Conservation (phyloP, 2,888 invertebrate genomes). For the Drosophila atripex region DNA sequence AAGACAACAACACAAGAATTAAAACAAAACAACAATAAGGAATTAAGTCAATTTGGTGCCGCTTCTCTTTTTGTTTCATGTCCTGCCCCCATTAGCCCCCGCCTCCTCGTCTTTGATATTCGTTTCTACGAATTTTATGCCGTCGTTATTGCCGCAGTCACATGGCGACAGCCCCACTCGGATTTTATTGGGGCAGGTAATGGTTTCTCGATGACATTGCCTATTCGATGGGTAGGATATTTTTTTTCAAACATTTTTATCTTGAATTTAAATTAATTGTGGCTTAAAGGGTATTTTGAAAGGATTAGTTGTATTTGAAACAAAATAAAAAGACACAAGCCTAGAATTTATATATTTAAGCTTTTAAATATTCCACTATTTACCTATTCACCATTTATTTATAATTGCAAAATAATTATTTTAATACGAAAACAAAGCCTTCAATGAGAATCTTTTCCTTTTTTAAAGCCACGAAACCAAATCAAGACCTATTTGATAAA, state of each 20-base stretch:
- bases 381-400: too few species aligned
- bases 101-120: constrained; percentile 19
- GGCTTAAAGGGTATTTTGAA: too few species aligned
- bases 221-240: neutral
- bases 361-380: too few species aligned
- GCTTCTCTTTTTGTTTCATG: constrained; percentile 15
- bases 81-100: neutral
- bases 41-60: constrained; percentile 43
- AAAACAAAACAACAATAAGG: constrained; percentile 23
- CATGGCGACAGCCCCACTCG: constrained; percentile 26
- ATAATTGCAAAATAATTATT: too few species aligned
- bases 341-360: too few species aligned
- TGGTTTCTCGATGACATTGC: constrained; percentile 43
- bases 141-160: constrained; percentile 45
- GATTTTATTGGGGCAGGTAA: constrained; percentile 74
- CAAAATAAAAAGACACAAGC: too few species aligned
- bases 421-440: neutral
- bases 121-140: constrained; percentile 28
- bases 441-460: neutral
- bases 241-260: constrained; percentile 12
- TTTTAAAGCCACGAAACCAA: neutral
- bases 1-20: neutral
- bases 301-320: too few species aligned
- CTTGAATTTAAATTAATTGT: constrained; percentile 1
- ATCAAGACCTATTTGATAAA: constrained; percentile 7